phyloP scores from a whole-genome alignment of 2,113 vertebrate genomes.

The Onychorhynchus coronatus region DNA sequence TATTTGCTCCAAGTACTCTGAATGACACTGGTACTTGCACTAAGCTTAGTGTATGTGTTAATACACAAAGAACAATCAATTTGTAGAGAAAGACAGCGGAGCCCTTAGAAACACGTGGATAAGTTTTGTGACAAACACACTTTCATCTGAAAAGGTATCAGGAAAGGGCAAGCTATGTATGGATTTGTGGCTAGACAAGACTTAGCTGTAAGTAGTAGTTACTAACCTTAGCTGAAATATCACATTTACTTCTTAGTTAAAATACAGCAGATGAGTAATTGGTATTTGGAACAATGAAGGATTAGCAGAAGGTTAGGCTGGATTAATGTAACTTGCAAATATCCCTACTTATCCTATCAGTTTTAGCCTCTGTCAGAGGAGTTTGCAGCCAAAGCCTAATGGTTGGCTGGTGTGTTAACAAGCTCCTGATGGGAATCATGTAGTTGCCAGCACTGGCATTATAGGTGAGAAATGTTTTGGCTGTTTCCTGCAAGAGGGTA shows the following conservation, averaged over 20 bases:
- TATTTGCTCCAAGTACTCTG: neutral
- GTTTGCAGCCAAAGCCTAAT: neutral
- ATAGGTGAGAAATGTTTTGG: neutral
- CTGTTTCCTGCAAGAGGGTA: neutral
- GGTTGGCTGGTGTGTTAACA: neutral
- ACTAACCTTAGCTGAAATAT: neutral
- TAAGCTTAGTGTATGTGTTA: neutral
- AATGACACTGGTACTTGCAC: neutral
- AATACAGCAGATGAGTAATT: neutral
- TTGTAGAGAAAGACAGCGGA: neutral
- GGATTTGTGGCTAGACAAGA: neutral
- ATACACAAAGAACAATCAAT: neutral
- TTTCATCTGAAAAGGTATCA: neutral
- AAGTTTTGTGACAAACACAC: neutral
- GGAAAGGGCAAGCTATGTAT: neutral
- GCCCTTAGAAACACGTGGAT: neutral
- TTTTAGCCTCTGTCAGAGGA: neutral
- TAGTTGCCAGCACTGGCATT: neutral
- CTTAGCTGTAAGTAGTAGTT: neutral
- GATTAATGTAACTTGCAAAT: neutral
- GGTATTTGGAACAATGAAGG: neutral
- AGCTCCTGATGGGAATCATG: neutral
- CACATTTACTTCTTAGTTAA: neutral
- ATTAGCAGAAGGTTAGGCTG: neutral
- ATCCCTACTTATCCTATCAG: neutral